Evolutionary conservation across 2,797 vertebrate species (phyloP).

Genomic region (Atherinosoma microstoma): DNA sequence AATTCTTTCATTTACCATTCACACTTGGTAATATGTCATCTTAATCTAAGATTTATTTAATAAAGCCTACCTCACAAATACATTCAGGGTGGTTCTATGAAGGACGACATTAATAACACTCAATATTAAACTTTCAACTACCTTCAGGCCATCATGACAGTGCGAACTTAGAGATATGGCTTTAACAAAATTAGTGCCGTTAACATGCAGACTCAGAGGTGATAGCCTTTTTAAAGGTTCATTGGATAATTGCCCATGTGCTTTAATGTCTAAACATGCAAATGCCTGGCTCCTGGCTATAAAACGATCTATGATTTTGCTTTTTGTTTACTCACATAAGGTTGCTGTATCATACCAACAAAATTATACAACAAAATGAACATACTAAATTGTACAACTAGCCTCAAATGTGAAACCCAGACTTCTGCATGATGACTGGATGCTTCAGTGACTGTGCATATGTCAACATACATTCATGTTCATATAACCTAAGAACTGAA

Average conservation of each 20-base stretch:
- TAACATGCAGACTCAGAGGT: constrained; percentile 15
- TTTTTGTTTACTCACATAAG: background rate
- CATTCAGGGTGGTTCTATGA: background rate
- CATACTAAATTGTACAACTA: background rate
- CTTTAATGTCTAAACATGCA: constrained; percentile 10
- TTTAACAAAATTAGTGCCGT: constrained; percentile 15
- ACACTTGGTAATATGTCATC: background rate
- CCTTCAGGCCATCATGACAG: background rate
- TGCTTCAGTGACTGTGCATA: background rate
- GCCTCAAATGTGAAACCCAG: background rate
- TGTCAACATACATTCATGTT: too few relatives aligned
- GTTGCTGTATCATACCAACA: background rate
- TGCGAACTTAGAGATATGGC: constrained; percentile 3
- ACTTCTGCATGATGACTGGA: background rate
- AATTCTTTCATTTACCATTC: background rate
- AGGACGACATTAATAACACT: constrained; percentile 6
- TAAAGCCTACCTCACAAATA: background rate
- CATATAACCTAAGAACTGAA: too few relatives aligned
- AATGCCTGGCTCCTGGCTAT: background rate
- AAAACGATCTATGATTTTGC: constrained; percentile 5
- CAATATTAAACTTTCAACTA: constrained; percentile 4
- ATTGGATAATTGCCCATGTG: background rate
- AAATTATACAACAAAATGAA: background rate
- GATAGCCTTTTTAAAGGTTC: constrained; percentile 8
- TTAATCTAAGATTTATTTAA: background rate